Evolutionary conservation across 2,797 vertebrate species (phyloP).

Genomic region (Craterocephalus amniculus): DNA sequence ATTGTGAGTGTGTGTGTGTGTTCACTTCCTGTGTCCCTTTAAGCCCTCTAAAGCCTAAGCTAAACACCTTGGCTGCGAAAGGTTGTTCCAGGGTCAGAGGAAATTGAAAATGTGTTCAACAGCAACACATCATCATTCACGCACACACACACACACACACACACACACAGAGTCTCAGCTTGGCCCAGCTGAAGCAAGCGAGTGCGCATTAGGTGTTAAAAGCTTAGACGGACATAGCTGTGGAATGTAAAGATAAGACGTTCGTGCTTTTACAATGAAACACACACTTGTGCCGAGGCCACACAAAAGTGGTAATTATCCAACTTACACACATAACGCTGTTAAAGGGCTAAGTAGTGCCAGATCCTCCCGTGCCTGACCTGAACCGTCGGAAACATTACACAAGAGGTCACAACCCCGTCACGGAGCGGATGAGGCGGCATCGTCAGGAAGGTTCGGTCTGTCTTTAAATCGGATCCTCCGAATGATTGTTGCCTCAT

Average conservation of each 20-base stretch:
- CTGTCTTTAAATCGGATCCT: conserved; percentile 7
- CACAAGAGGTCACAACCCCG: conserved; percentile 46
- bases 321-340: conserved; percentile 39
- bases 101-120: conserved; percentile 66
- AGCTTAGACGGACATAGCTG: conserved; percentile 69
- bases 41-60: conserved; percentile 63
- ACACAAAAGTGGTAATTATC: conserved; percentile 48
- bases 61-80: conserved; percentile 70
- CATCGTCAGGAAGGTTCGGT: neutral
- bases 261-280: conserved; percentile 48
- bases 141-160: conserved; percentile 7
- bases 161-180: conserved; percentile 20
- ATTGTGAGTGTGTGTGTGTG: neutral
- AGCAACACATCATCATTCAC: conserved; percentile 38
- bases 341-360: conserved; percentile 54
- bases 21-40: conserved; percentile 53
- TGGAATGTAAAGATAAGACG: conserved; percentile 74
- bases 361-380: conserved; percentile 28
- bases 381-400: conserved; percentile 43
- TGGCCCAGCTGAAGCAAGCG: conserved; percentile 26
- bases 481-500: neutral
- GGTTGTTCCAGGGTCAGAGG: conserved; percentile 64
- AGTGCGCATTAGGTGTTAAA: conserved; percentile 68
- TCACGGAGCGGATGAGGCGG: conserved; percentile 33
- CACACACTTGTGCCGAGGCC: conserved; percentile 3